Evolutionary conservation across 2,113 vertebrate species (phyloP).

Genomic region (Hydrolagus affinis): DNA sequence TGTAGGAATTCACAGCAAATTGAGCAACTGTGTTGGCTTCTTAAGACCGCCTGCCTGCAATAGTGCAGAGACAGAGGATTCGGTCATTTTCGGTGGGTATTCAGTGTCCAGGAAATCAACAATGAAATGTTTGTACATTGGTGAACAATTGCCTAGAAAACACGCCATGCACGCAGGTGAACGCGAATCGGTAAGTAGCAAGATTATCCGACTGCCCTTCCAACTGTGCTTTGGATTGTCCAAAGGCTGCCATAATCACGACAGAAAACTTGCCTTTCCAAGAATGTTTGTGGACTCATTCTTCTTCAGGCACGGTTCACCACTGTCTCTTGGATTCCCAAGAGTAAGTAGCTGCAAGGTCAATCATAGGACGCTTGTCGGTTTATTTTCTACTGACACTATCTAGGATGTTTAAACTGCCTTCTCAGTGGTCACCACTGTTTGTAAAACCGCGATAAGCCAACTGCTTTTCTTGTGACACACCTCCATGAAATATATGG

Average conservation of each 20-base stretch:
- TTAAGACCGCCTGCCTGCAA: not conserved
- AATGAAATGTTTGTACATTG: not conserved
- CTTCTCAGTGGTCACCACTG: not conserved
- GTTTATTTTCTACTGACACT: not conserved
- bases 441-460: not conserved
- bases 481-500: not conserved
- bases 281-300: not conserved
- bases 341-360: not conserved
- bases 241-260: not conserved
- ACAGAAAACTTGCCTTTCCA: not conserved
- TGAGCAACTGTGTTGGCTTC: not conserved
- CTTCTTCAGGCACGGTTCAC: not conserved
- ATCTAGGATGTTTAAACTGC: not conserved
- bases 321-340: not conserved
- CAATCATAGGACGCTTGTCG: not conserved
- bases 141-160: too few species aligned
- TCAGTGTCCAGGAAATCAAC: not conserved
- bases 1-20: not conserved
- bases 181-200: not conserved
- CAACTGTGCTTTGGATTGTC: too few species aligned
- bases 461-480: not conserved
- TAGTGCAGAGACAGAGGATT: not conserved
- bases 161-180: not conserved
- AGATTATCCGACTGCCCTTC: not conserved
- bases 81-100: not conserved